These are phyloP conservation scores for Spodoptera litura DNA, from an alignment of 1,140 invertebrate species.

Conservation along the genomic window DNA sequence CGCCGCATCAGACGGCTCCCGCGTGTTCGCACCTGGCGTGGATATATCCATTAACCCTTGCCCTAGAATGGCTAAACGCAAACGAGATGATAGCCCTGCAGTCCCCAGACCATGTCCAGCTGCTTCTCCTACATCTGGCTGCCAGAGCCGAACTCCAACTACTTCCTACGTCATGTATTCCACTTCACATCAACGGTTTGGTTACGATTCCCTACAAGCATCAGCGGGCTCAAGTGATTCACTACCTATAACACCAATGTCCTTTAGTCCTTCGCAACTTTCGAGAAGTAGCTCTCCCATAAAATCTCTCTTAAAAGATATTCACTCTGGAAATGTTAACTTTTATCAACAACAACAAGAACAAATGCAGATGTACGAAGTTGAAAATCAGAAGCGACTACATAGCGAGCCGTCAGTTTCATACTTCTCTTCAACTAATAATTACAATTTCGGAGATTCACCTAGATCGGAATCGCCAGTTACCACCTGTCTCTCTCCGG, in stretches of 20 bases:
- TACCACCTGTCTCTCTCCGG: not conserved
- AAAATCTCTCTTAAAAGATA: not conserved
- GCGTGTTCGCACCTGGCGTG: slow-evolving; percentile 57
- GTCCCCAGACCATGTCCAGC: slow-evolving; percentile 57
- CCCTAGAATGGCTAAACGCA: slow-evolving; percentile 51
- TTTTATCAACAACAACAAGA: slow-evolving; percentile 40
- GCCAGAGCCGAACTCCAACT: slow-evolving; percentile 33
- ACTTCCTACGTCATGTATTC: slow-evolving; percentile 69
- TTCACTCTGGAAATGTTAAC: slow-evolving; percentile 37
- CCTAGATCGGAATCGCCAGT: not conserved
- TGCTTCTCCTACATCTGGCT: slow-evolving; percentile 36
- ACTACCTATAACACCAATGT: not conserved
- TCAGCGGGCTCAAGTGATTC: not conserved
- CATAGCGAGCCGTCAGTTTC: not conserved
- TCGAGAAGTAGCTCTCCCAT: not conserved
- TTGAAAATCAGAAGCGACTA: not conserved
- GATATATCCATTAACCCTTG: slow-evolving; percentile 68
- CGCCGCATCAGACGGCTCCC: slow-evolving; percentile 53
- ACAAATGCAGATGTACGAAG: slow-evolving; percentile 48
- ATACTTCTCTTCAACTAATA: slow-evolving; percentile 51
- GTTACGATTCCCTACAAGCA: not conserved
- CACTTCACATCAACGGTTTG: slow-evolving; percentile 46
- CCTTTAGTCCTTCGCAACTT: not conserved
- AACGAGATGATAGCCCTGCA: slow-evolving; percentile 6
- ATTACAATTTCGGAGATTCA: not conserved